phyloP scores from a whole-genome alignment of 2,113 vertebrate species.

The Ictalurus punctatus region DNA sequence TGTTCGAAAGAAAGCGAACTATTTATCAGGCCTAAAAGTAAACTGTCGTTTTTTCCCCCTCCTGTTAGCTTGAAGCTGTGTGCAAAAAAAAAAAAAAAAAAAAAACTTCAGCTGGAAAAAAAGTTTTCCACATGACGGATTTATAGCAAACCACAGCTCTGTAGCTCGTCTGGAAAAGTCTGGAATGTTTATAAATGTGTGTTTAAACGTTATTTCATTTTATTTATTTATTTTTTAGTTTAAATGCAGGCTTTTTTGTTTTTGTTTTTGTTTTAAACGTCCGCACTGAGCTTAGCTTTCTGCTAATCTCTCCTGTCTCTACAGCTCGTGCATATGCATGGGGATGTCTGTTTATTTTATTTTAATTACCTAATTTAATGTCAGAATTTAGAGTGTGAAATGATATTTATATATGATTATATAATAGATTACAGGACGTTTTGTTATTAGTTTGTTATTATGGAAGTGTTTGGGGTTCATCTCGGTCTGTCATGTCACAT shows the following conservation, averaged over 20 bases:
- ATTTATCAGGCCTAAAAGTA: neutral
- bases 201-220: neutral
- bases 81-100: neutral
- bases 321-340: neutral
- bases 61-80: neutral
- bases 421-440: neutral
- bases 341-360: neutral
- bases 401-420: no score
- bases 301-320: neutral
- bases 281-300: neutral
- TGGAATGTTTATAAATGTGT: neutral
- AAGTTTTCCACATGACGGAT: neutral
- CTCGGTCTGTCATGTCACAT: no score
- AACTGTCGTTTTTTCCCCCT: neutral
- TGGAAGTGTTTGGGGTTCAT: no score
- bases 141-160: neutral
- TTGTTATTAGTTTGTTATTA: neutral
- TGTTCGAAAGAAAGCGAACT: neutral
- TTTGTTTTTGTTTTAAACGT: no score
- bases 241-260: neutral
- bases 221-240: neutral
- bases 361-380: neutral
- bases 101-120: conserved; percentile 16
- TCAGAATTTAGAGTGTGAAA: neutral
- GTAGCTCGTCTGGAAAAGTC: neutral